Conservation (phyloP, 2,797 vertebrate species). For the Parauchenoglanis punctatus region DNA sequence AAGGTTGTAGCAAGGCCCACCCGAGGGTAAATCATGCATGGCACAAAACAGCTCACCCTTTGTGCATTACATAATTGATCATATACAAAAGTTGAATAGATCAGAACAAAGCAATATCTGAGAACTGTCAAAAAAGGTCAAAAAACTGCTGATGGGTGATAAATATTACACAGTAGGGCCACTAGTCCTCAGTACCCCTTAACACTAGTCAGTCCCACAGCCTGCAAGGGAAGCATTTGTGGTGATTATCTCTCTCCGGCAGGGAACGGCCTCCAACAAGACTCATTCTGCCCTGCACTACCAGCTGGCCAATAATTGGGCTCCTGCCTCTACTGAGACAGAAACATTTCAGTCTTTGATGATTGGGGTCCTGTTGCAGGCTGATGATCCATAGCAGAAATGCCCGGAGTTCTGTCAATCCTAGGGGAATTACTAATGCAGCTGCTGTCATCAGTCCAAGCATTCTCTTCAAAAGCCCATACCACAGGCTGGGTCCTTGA, state of each 20-base stretch:
- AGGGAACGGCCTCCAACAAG: neutral
- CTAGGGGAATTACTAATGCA: neutral
- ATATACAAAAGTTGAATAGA: neutral
- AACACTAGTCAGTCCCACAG: neutral
- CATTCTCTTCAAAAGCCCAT: neutral
- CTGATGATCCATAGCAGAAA: neutral
- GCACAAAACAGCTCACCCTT: neutral
- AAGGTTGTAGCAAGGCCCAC: neutral
- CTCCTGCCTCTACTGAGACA: neutral
- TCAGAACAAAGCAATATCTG: neutral
- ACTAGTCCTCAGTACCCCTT: neutral
- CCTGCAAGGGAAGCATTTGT: neutral
- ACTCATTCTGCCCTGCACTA: neutral
- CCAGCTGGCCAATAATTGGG: neutral
- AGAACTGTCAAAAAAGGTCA: neutral
- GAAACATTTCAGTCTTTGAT: neutral
- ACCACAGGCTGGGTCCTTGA: neutral
- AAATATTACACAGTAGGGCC: neutral
- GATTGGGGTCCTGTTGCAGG: neutral
- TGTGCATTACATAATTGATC: neutral
- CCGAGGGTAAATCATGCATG: neutral
- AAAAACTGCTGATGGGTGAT: neutral
- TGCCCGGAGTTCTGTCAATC: neutral
- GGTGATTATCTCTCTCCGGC: neutral
- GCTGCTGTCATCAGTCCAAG: neutral